A percentile compares a stretch with the other conserved stretches of the same genome.
Evolutionary conservation across 2,888 invertebrate species (phyloP).

Genomic region (Gordius sp.): DNA sequence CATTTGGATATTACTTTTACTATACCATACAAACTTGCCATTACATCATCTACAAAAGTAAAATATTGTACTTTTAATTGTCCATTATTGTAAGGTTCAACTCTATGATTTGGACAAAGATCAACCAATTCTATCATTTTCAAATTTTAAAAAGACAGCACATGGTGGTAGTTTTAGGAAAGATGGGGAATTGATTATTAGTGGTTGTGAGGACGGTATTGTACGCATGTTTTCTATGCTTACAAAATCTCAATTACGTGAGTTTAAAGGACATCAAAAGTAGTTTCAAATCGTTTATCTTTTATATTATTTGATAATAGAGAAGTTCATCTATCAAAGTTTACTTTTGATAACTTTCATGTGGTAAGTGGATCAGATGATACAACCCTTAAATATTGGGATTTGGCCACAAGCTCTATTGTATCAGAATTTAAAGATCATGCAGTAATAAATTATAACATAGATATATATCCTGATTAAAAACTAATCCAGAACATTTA

Average conservation of each 20-base stretch:
- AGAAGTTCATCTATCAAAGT: slow-evolving; percentile 26
- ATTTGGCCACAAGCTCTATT: slow-evolving; percentile 26
- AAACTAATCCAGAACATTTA: too few species aligned
- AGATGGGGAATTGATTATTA: slow-evolving; percentile 33
- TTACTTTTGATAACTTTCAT: slow-evolving; percentile 24
- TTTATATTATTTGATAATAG: slow-evolving; percentile 21
- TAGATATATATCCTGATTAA: too few species aligned
- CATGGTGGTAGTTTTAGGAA: slow-evolving; percentile 28
- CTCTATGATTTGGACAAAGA: slow-evolving; percentile 1
- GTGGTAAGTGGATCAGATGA: slow-evolving; percentile 27
- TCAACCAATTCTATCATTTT: slow-evolving; percentile 21
- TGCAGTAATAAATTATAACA: too few species aligned
- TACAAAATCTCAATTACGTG: slow-evolving; percentile 49
- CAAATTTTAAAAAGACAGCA: slow-evolving; percentile 28
- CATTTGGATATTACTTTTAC: not conserved
- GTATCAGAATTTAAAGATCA: slow-evolving; percentile 25
- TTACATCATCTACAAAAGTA: slow-evolving; percentile 4
- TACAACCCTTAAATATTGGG: slow-evolving; percentile 26
- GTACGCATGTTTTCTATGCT: slow-evolving; percentile 64
- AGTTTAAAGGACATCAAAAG: slow-evolving; percentile 55
- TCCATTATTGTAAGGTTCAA: slow-evolving; percentile 20
- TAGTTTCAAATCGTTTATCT: slow-evolving; percentile 19
- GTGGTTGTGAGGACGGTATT: slow-evolving; percentile 61
- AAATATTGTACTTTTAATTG: not conserved
- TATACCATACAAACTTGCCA: not conserved